Conservation (phyloP, 2,113 vertebrate genomes). For the Spilogale gracilis region DNA sequence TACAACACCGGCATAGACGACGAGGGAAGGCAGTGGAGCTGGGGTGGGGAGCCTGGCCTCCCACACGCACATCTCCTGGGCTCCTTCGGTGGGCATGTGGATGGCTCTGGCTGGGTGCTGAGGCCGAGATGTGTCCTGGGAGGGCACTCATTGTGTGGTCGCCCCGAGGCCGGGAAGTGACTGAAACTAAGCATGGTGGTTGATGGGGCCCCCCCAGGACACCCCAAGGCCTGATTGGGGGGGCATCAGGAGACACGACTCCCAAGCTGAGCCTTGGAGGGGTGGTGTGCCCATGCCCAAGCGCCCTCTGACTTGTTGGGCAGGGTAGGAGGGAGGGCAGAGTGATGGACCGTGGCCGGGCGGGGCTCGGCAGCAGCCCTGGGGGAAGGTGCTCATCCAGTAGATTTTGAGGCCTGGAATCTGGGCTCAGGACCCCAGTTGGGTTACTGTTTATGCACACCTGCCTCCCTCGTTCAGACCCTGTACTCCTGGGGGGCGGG, state of each 20-base stretch:
- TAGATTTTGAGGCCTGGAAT: not conserved
- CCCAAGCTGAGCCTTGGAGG: not conserved
- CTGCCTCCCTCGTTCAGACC: not conserved
- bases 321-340: not conserved
- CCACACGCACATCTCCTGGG: not conserved
- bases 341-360: not conserved
- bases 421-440: not conserved
- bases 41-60: not conserved
- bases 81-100: accelerated
- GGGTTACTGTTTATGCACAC: not conserved
- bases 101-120: not conserved
- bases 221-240: not conserved
- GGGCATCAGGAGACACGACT: too few species aligned
- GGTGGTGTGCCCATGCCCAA: too few species aligned
- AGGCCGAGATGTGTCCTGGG: too few species aligned
- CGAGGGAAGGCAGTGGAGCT: too few species aligned
- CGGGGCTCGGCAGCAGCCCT: not conserved
- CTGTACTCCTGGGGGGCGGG: not conserved
- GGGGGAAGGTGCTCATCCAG: not conserved
- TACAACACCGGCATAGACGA: not conserved
- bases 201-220: not conserved
- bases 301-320: not conserved
- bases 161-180: not conserved
- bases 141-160: too few species aligned
- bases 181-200: not conserved